phyloP scores from a whole-genome alignment of 2,113 vertebrate genomes.

The Hypocryptadius cinnamomeus region DNA sequence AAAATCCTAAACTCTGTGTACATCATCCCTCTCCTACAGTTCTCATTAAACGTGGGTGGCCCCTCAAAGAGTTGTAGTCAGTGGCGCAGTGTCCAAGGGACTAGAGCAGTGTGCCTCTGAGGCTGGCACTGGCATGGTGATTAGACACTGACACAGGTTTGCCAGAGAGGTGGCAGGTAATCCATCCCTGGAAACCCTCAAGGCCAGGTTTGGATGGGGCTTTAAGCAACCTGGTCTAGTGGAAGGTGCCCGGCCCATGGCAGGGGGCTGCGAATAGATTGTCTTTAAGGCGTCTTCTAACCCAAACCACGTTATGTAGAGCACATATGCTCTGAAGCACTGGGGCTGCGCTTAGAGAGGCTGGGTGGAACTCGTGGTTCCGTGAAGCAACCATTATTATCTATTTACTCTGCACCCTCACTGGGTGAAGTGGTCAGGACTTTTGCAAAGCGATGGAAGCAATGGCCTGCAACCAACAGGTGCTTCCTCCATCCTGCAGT shows the following conservation, averaged over 20 bases:
- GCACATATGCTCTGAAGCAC: background rate
- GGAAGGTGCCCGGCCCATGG: background rate
- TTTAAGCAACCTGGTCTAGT: background rate
- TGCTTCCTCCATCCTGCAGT: background rate
- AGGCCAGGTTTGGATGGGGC: background rate
- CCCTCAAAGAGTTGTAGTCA: background rate
- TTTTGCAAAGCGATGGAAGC: background rate
- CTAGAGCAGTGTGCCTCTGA: background rate
- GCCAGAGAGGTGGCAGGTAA: background rate
- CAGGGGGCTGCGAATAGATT: background rate
- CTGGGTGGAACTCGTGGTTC: background rate
- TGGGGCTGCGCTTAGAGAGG: background rate
- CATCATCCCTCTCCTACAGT: background rate
- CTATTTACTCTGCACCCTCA: background rate
- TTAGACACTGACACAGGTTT: background rate
- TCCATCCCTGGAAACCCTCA: background rate
- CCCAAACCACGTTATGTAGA: background rate
- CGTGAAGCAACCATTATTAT: rapidly evolving
- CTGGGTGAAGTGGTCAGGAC: background rate
- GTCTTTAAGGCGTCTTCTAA: background rate
- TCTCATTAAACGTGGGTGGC: background rate
- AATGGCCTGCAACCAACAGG: background rate
- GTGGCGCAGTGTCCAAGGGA: background rate
- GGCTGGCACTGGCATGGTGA: too few species aligned
- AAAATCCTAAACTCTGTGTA: background rate